Evolutionary conservation across 1,140 invertebrate genomes (phyloP).

Genomic region (Neuroterus valhalla): DNA sequence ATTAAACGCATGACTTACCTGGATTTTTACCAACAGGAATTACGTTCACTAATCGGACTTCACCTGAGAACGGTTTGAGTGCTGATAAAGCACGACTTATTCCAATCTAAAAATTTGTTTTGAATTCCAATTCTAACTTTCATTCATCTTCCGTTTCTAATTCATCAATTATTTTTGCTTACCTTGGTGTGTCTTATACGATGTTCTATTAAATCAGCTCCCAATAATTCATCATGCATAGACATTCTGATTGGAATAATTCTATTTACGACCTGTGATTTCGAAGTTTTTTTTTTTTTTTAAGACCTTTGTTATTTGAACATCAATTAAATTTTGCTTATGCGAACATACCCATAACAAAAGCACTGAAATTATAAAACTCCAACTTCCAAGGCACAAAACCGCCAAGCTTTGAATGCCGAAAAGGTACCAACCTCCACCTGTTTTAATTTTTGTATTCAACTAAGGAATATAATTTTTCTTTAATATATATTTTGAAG

Average conservation of each 20-base stretch:
- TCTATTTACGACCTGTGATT: conserved; percentile 81
- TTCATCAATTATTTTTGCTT: conserved; percentile 32
- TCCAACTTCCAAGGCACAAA: conserved; percentile 84
- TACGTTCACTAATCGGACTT: conserved; percentile 67
- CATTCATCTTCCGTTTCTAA: background rate
- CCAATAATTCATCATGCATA: conserved; percentile 87
- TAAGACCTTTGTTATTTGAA: background rate
- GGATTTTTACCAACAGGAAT: conserved; percentile 78
- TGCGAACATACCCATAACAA: conserved; percentile 79
- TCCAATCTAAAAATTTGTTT: conserved; percentile 72
- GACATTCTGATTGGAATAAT: conserved; percentile 89
- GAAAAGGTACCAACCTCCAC: conserved; percentile 90
- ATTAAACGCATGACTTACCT: conserved; percentile 67
- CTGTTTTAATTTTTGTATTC: conserved; percentile 64
- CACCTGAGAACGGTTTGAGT: conserved; percentile 73
- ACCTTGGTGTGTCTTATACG: conserved; percentile 81
- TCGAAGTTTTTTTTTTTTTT: background rate
- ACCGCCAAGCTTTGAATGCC: conserved; percentile 86
- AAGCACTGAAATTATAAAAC: conserved; percentile 80
- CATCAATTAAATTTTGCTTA: background rate
- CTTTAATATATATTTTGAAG: conserved; percentile 19
- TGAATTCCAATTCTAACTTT: conserved; percentile 34
- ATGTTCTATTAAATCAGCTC: conserved; percentile 92
- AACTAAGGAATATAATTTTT: conserved; percentile 2
- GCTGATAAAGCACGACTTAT: conserved; percentile 79